Evolutionary conservation across 2,797 vertebrate genomes (phyloP), one percentile per base, ranked within the genome.

Genomic region (Siniperca undulata): DNA sequence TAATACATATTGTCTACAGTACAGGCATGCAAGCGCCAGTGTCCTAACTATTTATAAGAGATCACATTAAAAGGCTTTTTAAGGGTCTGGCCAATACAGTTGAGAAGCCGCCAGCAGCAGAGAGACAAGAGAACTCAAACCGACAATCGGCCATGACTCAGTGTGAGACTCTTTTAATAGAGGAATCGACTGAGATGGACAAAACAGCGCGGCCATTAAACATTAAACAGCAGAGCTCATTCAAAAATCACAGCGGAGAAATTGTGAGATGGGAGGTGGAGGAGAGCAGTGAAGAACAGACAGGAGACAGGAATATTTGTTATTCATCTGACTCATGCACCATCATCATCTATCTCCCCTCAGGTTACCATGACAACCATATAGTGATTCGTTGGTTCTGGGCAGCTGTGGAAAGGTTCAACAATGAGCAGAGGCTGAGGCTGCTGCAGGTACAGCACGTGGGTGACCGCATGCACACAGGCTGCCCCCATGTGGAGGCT

Each of bases 351-450:
- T 71, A 44, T 80, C 70, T 71, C 66, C 82, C 80, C 36, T 48
- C 92, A 99, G 98, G 98, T 80, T 99, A 99, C 93, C 98, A 99
- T 91, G 98, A 99, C 96, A 98, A 97, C 96, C 98, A 99, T 92
- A 98, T 99, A 70, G 98, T 99, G 84, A 98, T 99, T 85, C 96
- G 98, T 83, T 99, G 98, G 98, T 99, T 99, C 94, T 99, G 98
- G 98, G 97, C 97, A 13, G 98, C 98, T 30, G 98, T 99, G 86
- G 98, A 99, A 91, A 96, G 98, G 87, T 99, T 99, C 95, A 99
- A 99, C 95, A 99, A 99, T 64, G 98, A 99, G 88, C 98, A 99
- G 87, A 96, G 98, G 78, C 95, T 99, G 11, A 95, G 98, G 89
- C 96, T 99, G 88, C 88, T 99, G 92, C 98, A 99, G 97, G 98